Evolutionary conservation across 2,113 vertebrate genomes (phyloP).

Genomic region (Entosphenus tridentatus): DNA sequence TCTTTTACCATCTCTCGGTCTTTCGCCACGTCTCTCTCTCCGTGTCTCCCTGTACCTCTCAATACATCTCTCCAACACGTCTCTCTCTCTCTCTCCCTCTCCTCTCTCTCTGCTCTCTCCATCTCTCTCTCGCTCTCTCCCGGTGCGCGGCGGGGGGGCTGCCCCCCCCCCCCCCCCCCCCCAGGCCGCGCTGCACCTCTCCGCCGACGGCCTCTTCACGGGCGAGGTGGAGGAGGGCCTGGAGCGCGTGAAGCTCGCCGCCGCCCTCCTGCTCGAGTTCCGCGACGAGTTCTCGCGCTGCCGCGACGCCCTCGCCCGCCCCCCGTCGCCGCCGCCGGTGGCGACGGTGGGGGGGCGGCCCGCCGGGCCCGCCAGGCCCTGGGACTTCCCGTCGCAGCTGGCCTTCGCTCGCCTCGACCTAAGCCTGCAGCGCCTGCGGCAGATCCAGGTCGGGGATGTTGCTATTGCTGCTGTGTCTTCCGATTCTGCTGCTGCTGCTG

Average conservation of each 20-base stretch:
- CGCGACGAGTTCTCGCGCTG: conserved; percentile 26
- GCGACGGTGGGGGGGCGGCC: no score
- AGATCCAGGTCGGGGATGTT: conserved; percentile 27
- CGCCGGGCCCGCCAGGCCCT: conserved; percentile 18
- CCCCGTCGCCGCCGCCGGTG: no score
- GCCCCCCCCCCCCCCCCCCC: conserved; percentile 6
- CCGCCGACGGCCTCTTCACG: conserved; percentile 28
- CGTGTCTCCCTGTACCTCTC: no score
- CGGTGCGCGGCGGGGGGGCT: no score
- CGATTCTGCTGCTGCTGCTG: no score
- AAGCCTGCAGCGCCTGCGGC: conserved; percentile 27
- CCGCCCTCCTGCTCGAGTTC: conserved; percentile 24
- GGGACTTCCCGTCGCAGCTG: conserved; percentile 39
- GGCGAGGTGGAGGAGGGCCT: conserved; percentile 33
- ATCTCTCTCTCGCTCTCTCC: no score
- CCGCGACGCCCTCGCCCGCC: conserved; percentile 17
- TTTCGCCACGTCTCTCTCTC: no score
- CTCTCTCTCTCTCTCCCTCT: no score
- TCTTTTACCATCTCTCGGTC: no score
- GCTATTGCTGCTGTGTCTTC: no score
- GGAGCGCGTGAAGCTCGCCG: conserved; percentile 24
- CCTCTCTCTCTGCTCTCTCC: no score
- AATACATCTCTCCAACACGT: no score
- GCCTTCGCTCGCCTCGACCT: conserved; percentile 32
- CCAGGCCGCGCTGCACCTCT: conserved; percentile 28